phyloP scores from a whole-genome alignment of 1,140 invertebrate genomes.

The Leguminivora glycinivorella region DNA sequence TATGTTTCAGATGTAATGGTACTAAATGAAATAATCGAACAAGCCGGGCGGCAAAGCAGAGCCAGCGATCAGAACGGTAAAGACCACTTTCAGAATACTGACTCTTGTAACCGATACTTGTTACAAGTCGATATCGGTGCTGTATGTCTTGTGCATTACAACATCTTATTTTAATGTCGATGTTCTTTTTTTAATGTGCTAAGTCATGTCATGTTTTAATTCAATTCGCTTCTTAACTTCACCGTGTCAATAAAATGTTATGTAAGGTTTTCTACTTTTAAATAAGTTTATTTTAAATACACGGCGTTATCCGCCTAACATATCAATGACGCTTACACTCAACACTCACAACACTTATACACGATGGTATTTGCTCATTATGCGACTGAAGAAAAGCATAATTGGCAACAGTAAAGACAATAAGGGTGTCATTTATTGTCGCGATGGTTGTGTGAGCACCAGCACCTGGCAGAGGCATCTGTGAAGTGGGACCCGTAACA shows the following conservation, averaged over 20 bases:
- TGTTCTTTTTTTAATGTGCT: conserved; percentile 42
- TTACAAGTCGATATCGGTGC: conserved; percentile 8
- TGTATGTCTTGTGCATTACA: conserved; percentile 46
- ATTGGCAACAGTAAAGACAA: conserved; percentile 65
- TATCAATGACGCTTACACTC: conserved; percentile 35
- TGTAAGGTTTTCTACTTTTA: conserved; percentile 27
- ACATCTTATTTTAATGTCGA: conserved; percentile 42
- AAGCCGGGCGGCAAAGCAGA: conserved; percentile 88
- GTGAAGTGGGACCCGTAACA: background rate
- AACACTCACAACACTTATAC: conserved; percentile 51
- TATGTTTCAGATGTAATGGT: conserved; percentile 95
- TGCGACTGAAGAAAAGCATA: conserved; percentile 70
- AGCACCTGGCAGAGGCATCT: conserved; percentile 7
- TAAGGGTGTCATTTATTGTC: conserved; percentile 74
- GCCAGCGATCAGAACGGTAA: conserved; percentile 93
- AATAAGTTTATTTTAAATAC: conserved; percentile 30
- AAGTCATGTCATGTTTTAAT: conserved; percentile 28
- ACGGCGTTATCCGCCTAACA: conserved; percentile 16
- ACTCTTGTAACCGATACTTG: conserved; percentile 35
- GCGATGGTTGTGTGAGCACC: conserved; percentile 21
- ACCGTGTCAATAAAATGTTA: conserved; percentile 23
- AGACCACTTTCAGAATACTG: conserved; percentile 43
- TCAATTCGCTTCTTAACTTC: conserved; percentile 21
- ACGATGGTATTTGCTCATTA: conserved; percentile 75
- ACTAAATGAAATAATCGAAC: conserved; percentile 97